Conservation (phyloP, 2,113 vertebrate genomes). For the Esox niger region DNA sequence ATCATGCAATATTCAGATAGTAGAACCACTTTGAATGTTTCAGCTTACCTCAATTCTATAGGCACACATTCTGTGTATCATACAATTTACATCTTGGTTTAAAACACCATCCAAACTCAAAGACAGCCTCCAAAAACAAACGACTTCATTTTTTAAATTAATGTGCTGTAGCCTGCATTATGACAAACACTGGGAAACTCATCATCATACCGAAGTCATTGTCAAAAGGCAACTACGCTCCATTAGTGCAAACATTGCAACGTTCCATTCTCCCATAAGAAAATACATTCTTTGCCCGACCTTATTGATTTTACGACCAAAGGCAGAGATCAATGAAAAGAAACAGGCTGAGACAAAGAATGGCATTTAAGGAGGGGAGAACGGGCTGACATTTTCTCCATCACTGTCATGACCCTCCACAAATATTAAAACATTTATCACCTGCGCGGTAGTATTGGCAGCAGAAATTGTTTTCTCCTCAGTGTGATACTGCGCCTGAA, state of each 20-base stretch:
- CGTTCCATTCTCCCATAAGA: conserved; percentile 78
- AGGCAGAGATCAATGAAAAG: conserved; percentile 97
- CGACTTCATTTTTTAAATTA: conserved; percentile 35
- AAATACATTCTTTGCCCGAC: conserved; percentile 61
- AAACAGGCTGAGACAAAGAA: conserved; percentile 90
- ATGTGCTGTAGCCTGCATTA: conserved; percentile 37
- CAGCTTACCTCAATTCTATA: too few species aligned
- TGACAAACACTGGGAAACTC: conserved; percentile 52
- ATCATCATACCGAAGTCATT: conserved; percentile 57
- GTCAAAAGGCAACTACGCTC: conserved; percentile 47
- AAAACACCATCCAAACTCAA: too few species aligned
- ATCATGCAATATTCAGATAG: too few species aligned
- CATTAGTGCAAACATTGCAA: conserved; percentile 51
- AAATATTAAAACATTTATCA: conserved; percentile 99
- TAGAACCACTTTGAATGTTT: too few species aligned
- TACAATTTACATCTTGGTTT: too few species aligned
- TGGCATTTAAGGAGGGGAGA: conserved; percentile 94
- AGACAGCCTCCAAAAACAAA: too few species aligned
- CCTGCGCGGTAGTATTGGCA: conserved; percentile 95
- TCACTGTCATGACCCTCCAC: conserved; percentile 93
- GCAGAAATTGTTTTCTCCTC: conserved; percentile 98
- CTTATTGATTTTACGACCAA: conserved; percentile 80
- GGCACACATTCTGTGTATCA: too few species aligned
- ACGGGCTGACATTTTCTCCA: conserved; percentile 98
- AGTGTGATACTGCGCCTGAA: conserved; percentile 94